These are phyloP conservation scores for Sinella curviseta DNA, from an alignment of 1,140 invertebrate genomes.

Conservation along the genomic window DNA sequence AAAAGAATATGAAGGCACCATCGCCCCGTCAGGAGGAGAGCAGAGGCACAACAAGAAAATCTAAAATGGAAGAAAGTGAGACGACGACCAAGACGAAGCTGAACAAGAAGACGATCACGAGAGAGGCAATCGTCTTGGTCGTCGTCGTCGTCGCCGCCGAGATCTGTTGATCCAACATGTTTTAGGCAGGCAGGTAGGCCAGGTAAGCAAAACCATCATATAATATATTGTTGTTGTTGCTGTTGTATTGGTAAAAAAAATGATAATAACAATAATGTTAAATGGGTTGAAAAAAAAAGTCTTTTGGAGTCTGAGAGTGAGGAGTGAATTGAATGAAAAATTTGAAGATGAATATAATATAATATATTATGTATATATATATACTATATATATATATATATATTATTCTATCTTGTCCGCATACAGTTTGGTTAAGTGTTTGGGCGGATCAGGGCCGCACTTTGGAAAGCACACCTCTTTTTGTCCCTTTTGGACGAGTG, in stretches of 20 bases:
- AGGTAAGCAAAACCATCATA: neutral
- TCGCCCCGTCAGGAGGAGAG: too few species aligned
- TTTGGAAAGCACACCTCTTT: conserved; percentile 5
- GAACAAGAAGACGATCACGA: too few species aligned
- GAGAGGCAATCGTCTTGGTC: neutral
- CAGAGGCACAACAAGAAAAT: too few species aligned
- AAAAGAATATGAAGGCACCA: neutral
- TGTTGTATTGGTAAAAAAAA: too few species aligned
- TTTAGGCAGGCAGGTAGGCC: neutral
- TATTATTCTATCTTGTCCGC: too few species aligned
- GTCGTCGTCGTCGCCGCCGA: neutral
- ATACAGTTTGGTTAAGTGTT: neutral
- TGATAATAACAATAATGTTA: too few species aligned
- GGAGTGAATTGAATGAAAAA: neutral
- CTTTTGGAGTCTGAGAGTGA: too few species aligned
- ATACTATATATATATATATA: too few species aligned
- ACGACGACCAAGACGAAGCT: too few species aligned
- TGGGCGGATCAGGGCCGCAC: conserved; percentile 24
- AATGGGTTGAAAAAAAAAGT: too few species aligned
- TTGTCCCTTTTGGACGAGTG: conserved; percentile 12
- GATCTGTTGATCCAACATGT: neutral
- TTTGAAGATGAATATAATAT: neutral
- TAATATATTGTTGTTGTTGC: too few species aligned
- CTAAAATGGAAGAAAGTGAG: too few species aligned
- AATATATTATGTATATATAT: neutral